Percentiles rank a stretch among this genome's conserved stretches.
phyloP scores from a whole-genome alignment of 1,140 invertebrate genomes.

The Charaxes varanes region DNA sequence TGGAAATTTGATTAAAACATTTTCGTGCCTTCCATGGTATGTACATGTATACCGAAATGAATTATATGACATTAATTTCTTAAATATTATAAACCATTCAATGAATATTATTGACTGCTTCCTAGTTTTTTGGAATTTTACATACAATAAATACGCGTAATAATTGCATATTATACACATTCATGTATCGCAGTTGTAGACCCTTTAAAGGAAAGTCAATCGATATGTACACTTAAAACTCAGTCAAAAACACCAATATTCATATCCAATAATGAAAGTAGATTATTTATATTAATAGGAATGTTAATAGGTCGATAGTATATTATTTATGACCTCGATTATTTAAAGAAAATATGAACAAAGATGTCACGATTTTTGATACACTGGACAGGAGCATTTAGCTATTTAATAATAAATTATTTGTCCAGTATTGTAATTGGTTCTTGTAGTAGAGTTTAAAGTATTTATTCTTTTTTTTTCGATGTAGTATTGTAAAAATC shows the following conservation, averaged over 20 bases:
- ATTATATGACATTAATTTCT: too few relatives aligned
- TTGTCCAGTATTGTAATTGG: slow-evolving; percentile 31
- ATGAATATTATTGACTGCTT: too few relatives aligned
- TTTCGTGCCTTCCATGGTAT: too few relatives aligned
- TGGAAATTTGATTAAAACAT: too few relatives aligned
- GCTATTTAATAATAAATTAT: slow-evolving; percentile 26
- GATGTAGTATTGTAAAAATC: slow-evolving; percentile 6
- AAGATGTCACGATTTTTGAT: slow-evolving; percentile 43
- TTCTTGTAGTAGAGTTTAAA: slow-evolving; percentile 17
- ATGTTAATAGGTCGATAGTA: slow-evolving; percentile 27
- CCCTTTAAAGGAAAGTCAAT: too few relatives aligned
- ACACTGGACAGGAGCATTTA: slow-evolving; percentile 29
- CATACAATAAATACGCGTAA: too few relatives aligned
- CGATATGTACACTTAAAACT: too few relatives aligned
- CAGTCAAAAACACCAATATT: slow-evolving; percentile 33
- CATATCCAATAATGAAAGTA: slow-evolving; percentile 24
- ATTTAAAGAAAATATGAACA: slow-evolving; percentile 37
- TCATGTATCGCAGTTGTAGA: too few relatives aligned
- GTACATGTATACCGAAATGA: too few relatives aligned
- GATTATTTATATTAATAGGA: slow-evolving; percentile 25
- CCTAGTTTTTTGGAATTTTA: too few relatives aligned
- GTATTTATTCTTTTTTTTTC: slow-evolving; percentile 18
- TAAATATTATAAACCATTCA: too few relatives aligned
- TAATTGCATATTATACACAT: too few relatives aligned
- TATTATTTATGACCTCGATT: slow-evolving; percentile 32